These are phyloP conservation scores for Drosophila bipectinata DNA, from an alignment of 1,140 invertebrate species.

Conservation along the genomic window DNA sequence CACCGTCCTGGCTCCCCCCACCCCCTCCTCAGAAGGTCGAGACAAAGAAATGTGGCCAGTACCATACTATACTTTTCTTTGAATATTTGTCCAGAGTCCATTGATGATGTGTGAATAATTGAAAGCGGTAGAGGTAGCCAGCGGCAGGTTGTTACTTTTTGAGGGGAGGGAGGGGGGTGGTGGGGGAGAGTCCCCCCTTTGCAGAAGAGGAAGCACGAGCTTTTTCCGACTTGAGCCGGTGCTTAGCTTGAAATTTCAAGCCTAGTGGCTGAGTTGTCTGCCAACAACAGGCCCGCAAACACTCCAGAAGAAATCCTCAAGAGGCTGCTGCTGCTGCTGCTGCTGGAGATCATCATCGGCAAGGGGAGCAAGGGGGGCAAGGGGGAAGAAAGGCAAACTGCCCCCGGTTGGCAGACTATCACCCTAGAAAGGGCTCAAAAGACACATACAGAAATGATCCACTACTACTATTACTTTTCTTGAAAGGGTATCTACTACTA, in stretches of 20 bases:
- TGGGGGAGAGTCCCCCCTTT: not conserved
- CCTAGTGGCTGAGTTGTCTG: conserved; percentile 71
- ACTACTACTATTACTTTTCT: no score
- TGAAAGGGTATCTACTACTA: no score
- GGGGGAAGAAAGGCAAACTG: conserved; percentile 19
- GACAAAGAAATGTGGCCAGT: conserved; percentile 8
- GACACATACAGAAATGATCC: no score
- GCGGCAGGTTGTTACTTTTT: conserved; percentile 29
- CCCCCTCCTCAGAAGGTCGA: conserved; percentile 4
- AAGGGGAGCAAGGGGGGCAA: conserved; percentile 5
- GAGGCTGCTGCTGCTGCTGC: conserved; percentile 12
- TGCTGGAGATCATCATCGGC: conserved; percentile 9
- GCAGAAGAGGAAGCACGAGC: conserved; percentile 16
- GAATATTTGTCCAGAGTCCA: not conserved
- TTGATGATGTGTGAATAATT: conserved; percentile 78
- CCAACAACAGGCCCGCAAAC: conserved; percentile 77
- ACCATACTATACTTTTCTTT: no score
- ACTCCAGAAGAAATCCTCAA: conserved; percentile 48
- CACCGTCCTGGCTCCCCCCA: not conserved
- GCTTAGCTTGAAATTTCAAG: conserved; percentile 39
- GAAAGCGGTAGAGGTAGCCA: conserved; percentile 41
- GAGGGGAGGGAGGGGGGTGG: not conserved
- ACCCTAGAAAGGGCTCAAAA: conserved; percentile 5
- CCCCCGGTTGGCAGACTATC: conserved; percentile 16
- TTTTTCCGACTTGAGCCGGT: conserved; percentile 13